These are phyloP conservation scores for Chinchilla lanigera DNA, from an alignment of 2,113 vertebrate species.

Conservation along the genomic window DNA sequence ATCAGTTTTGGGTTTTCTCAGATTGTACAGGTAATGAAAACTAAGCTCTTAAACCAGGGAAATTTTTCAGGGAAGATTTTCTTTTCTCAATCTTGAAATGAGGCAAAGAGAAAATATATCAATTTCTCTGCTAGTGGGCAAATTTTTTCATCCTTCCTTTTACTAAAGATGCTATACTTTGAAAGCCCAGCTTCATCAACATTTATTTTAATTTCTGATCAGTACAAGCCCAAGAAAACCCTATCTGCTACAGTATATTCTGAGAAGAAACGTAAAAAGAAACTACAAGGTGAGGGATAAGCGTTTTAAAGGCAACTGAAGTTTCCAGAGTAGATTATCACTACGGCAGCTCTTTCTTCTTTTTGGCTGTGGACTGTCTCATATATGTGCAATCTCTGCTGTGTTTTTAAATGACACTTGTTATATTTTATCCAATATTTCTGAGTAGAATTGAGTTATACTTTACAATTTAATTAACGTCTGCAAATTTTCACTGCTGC, in stretches of 20 bases:
- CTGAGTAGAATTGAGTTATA: not conserved
- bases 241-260: not conserved
- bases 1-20: not conserved
- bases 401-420: not conserved
- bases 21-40: not conserved
- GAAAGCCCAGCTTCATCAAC: not conserved
- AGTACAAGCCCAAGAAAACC: not conserved
- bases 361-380: not conserved
- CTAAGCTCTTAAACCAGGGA: not conserved
- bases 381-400: not conserved
- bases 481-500: not conserved
- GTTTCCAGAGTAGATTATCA: not conserved
- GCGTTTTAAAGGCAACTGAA: not conserved
- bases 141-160: constrained; percentile 13
- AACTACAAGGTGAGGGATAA: not conserved
- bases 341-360: not conserved
- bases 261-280: constrained; percentile 15
- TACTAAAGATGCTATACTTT: not conserved
- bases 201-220: constrained; percentile 10
- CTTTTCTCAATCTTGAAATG: not conserved
- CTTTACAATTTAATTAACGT: not conserved
- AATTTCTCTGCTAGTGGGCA: not conserved
- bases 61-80: constrained; percentile 6
- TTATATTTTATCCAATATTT: not conserved
- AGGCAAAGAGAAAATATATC: not conserved